Percentiles rank a stretch among this genome's conserved stretches.
These are phyloP conservation scores for Arizona elegans DNA, from an alignment of 2,113 vertebrate genomes.

Conservation along the genomic window DNA sequence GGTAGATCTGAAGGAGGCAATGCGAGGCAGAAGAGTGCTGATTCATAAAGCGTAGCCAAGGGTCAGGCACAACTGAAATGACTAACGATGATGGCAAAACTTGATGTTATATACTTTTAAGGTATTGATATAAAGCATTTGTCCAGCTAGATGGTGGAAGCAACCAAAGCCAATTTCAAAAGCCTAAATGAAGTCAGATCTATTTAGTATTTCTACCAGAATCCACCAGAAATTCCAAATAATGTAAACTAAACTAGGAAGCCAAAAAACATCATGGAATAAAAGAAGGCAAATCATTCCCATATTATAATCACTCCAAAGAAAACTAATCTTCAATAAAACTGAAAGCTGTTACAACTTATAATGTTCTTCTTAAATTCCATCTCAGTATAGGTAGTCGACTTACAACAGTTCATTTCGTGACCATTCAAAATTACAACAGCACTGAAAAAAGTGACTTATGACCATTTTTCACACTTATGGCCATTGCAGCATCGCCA, in stretches of 20 bases:
- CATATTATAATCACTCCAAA: not conserved
- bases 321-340: not conserved
- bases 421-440: too few relatives aligned
- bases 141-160: not conserved
- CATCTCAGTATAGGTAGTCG: not conserved
- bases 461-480: too few relatives aligned
- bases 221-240: not conserved
- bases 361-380: not conserved
- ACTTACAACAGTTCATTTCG: too few relatives aligned
- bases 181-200: not conserved
- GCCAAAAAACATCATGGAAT: not conserved
- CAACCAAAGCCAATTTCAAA: not conserved
- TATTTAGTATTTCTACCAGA: not conserved
- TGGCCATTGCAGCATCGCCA: too few relatives aligned
- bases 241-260: not conserved
- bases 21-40: too few relatives aligned
- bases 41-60: too few relatives aligned
- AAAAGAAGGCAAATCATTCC: not conserved
- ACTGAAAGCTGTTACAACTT: not conserved
- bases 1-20: too few relatives aligned
- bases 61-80: too few relatives aligned
- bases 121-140: not conserved
- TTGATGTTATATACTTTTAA: not conserved
- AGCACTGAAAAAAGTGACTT: too few relatives aligned
- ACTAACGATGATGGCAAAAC: not conserved